Conservation (phyloP, 2,888 invertebrate genomes). For the Aphrophora alni region DNA sequence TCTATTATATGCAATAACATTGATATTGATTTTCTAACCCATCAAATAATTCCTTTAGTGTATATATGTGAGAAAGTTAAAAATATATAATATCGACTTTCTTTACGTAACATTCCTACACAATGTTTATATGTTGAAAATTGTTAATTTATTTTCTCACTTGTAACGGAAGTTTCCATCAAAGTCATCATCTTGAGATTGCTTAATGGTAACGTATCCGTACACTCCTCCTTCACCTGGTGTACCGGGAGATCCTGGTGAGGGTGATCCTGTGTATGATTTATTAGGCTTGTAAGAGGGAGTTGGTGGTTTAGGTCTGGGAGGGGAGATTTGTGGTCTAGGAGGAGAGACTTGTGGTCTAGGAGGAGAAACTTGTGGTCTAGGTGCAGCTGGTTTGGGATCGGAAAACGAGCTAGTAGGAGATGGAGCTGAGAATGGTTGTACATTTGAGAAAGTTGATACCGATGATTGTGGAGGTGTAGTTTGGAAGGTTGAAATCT, state of each 20-base stretch:
- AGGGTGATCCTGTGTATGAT: not conserved
- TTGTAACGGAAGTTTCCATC: slow-evolving; percentile 69
- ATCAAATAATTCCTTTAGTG: no score
- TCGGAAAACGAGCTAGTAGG: not conserved
- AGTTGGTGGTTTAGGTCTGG: not conserved
- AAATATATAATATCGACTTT: no score
- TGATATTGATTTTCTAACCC: no score
- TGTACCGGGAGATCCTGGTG: slow-evolving; percentile 9
- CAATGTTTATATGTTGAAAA: no score
- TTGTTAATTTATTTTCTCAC: no score
- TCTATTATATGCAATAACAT: no score
- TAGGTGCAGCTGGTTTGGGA: no score
- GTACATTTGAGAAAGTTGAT: not conserved
- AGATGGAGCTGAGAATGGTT: not conserved
- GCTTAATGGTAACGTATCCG: slow-evolving; percentile 59
- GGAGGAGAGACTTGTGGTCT: not conserved
- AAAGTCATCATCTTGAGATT: slow-evolving; percentile 66
- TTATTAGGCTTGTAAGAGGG: not conserved
- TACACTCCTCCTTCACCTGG: not conserved
- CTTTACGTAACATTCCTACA: no score
- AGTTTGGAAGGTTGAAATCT: not conserved
- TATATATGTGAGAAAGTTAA: no score
- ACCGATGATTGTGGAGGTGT: not conserved
- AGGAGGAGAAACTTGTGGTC: not conserved
- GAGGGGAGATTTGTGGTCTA: not conserved